Percentiles rank a stretch among this genome's conserved stretches.
Evolutionary conservation across 1,140 invertebrate genomes (phyloP).

Genomic region (Drosophila funebris): DNA sequence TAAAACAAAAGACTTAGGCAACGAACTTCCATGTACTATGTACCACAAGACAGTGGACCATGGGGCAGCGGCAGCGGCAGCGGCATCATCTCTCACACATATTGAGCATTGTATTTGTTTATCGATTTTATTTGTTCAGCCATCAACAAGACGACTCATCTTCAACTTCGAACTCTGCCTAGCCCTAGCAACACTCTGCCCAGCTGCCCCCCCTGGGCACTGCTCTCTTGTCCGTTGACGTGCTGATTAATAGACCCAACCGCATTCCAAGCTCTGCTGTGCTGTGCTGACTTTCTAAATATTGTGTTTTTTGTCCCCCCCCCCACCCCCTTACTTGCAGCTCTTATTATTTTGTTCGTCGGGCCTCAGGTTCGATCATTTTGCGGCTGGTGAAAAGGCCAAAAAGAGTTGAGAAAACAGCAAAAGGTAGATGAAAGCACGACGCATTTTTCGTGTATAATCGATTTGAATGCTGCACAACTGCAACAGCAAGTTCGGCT

Average conservation of each 20-base stretch:
- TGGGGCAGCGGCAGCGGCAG: not conserved
- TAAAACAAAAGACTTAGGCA: conserved; percentile 82
- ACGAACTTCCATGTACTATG: conserved; percentile 57
- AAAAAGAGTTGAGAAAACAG: conserved; percentile 10
- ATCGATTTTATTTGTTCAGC: conserved; percentile 72
- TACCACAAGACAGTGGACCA: not conserved
- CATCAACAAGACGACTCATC: conserved; percentile 57
- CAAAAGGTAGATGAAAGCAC: conserved; percentile 38
- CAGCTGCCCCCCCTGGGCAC: not conserved
- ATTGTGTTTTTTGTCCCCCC: conserved; percentile 58
- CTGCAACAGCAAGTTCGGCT: conserved; percentile 5
- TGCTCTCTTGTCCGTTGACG: conserved; percentile 34
- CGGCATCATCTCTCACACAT: conserved; percentile 13
- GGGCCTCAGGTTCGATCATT: conserved; percentile 22
- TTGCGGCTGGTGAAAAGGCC: conserved; percentile 42
- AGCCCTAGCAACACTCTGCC: conserved; percentile 36
- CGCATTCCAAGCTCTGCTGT: conserved; percentile 69
- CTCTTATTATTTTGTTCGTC: conserved; percentile 39
- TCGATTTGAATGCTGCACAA: conserved; percentile 66
- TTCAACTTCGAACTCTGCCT: conserved; percentile 39
- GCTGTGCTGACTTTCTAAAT: conserved; percentile 75
- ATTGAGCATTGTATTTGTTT: conserved; percentile 63
- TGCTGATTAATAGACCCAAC: conserved; percentile 78
- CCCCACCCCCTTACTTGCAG: no score
- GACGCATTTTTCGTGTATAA: conserved; percentile 54